Evolutionary conservation across 2,797 vertebrate genomes (phyloP), one percentile per base, ranked within the genome.

Genomic region (Varecia variegata): DNA sequence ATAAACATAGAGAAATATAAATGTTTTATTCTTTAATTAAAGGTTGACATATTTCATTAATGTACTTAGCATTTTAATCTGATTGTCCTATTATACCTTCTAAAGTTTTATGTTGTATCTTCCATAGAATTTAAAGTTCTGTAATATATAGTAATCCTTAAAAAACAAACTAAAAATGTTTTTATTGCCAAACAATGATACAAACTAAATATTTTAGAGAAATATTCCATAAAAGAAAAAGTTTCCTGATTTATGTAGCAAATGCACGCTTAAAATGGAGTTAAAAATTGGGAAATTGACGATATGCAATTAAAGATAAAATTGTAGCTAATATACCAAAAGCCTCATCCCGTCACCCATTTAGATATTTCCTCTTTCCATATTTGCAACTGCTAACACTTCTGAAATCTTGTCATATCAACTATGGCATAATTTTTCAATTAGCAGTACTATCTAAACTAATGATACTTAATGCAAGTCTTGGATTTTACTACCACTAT

Each of bases 391-490:
- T 23, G 21, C 2, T 85, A 52, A 3, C 8, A 71, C 77, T 96
- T 92, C 14, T 79, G 84, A 91, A 90, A 76, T 58, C 60, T 90
- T 52, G 13, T 35, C 23, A 17, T 25, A 25, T 73, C 10, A 79
- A 82, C 94, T 43, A 20, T 17, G 84, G 91, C 81, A 95, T 94
- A 96, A 86, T 76, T 94, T 21, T 18, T 62, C 91, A 96, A 92
- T 68, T 84, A 92, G 32, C 8, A 68, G 4, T 56, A 94, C 84
- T 32, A 54, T 32, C 76, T 96, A 65, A 94, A 81, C 60, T 95
- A 77, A 85, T 83, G 65, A 58, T 65, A 88, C 3, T 84, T 18
- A 62, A 15, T 13, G 23, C 4, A 47, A 30, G 11, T 81, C 30
- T 56, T 50, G 6, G 5, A 20, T 73, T 98, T 97, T 94, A 85